phyloP scores from a whole-genome alignment of 2,797 vertebrate species.

The Serranus cabrilla region DNA sequence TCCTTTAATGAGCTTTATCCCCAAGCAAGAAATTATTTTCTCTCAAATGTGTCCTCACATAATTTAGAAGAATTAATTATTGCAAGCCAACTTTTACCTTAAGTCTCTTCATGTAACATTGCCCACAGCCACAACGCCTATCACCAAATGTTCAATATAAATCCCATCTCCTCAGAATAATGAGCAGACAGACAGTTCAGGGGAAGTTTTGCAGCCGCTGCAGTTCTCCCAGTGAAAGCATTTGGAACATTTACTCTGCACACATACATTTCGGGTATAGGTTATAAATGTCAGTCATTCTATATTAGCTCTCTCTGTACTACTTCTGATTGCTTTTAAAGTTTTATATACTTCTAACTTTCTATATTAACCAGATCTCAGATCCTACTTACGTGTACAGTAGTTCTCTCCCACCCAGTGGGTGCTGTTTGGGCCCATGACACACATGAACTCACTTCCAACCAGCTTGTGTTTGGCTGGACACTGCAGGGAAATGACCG shows the following conservation, averaged over 20 bases:
- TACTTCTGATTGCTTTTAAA: no score
- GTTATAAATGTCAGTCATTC: slow-evolving; percentile 15
- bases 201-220: slow-evolving; percentile 45
- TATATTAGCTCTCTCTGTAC: background rate
- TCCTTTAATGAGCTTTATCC: slow-evolving; percentile 40
- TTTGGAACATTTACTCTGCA: slow-evolving; percentile 42
- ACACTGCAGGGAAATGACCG: slow-evolving; percentile 89
- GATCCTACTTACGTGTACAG: slow-evolving; percentile 88
- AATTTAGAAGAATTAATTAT: slow-evolving; percentile 34
- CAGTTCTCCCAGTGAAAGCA: slow-evolving; percentile 39
- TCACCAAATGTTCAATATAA: slow-evolving; percentile 53
- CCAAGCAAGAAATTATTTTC: slow-evolving; percentile 32
- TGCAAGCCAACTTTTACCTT: slow-evolving; percentile 20
- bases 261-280: slow-evolving; percentile 6
- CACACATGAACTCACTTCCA: slow-evolving; percentile 81
- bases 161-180: slow-evolving; percentile 53
- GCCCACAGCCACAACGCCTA: slow-evolving; percentile 16
- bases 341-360: no score
- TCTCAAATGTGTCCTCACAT: slow-evolving; percentile 24
- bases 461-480: slow-evolving; percentile 86
- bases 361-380: background rate
- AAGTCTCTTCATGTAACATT: slow-evolving; percentile 18
- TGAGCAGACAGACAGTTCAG: slow-evolving; percentile 39
- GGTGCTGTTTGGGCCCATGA: slow-evolving; percentile 84
- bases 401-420: slow-evolving; percentile 87